Evolutionary conservation across 2,888 invertebrate species (phyloP), one percentile per base, ranked within the genome.

Genomic region (Hyposoter didymator): DNA sequence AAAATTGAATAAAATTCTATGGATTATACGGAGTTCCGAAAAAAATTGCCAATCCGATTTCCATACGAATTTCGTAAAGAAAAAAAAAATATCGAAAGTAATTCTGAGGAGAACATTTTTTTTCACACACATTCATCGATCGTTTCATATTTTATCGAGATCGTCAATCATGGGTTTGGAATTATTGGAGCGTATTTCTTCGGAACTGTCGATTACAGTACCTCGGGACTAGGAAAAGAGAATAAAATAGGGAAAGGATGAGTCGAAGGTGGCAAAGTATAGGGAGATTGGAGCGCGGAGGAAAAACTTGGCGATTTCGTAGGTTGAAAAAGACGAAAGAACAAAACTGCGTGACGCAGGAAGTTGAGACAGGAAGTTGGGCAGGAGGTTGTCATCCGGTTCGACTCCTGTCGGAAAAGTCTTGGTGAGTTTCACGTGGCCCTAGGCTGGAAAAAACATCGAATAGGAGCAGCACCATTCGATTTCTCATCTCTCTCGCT

Each of bases 391-490:
- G 28, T 73, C 73, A 83, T 85, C 85, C 85, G 82, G 85, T 78
- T 85, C 47, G 64, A 66, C 70, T 70, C 39, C 32, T 45, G 14
- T 32, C n/a, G 32, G 66, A 22, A 22, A 70, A 76, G 35, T 69
- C 70, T 76, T 62, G 64, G 22, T 52, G 64, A 32, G 72, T 75
- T 80, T 64, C n/a, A 69, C 45, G 8, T 32, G 35, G n/a, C 69
- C 35, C 17, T 47, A 55, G 72, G 74, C 69, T 78, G 72, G 73
- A 84, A 79, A 69, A 80, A 89, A 85, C 86, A 91, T 90, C 90
- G 89, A 90, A 90, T 92, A 92, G 87, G 90, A 82, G 90, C 85
- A 84, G 91, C 89, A 90, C 91, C 92, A 91, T 92, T 91, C 92
- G 92, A 92, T 92, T 92, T 90, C 89, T 89, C 88, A 89, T 87